Percentiles rank a stretch among this genome's conserved stretches.
These are phyloP conservation scores for Lepisosteus oculatus DNA, from an alignment of 2,113 vertebrate species.

Conservation along the genomic window DNA sequence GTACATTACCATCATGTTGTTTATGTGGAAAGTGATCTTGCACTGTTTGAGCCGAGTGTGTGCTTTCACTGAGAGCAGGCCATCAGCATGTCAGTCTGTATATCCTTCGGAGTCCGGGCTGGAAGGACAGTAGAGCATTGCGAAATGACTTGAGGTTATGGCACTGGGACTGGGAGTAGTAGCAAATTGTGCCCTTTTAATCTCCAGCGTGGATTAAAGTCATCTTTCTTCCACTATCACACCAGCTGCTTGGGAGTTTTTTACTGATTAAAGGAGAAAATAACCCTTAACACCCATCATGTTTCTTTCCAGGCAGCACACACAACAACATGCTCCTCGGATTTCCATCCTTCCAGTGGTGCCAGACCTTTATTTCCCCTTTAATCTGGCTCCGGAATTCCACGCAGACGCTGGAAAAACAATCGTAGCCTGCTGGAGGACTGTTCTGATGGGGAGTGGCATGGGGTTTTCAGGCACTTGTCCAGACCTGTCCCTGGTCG, in stretches of 20 bases:
- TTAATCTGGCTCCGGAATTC: too few species aligned
- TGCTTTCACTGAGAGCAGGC: too few species aligned
- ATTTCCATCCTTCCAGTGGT: not conserved
- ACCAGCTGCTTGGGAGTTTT: slow-evolving; percentile 27
- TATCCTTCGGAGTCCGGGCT: too few species aligned
- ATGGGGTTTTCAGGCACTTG: too few species aligned
- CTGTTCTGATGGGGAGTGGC: too few species aligned
- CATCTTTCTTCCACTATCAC: slow-evolving; percentile 4
- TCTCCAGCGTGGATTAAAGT: slow-evolving; percentile 29
- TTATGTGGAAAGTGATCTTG: too few species aligned
- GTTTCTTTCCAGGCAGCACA: slow-evolving; percentile 15
- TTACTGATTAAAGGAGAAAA: slow-evolving; percentile 11
- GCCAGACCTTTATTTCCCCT: too few species aligned
- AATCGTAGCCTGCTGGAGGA: not conserved
- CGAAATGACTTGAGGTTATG: not conserved
- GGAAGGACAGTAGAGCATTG: not conserved
- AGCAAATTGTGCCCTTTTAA: slow-evolving; percentile 21
- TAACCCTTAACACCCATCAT: not conserved
- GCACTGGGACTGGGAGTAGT: slow-evolving; percentile 26
- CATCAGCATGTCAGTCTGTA: too few species aligned
- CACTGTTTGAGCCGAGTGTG: too few species aligned
- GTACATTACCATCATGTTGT: too few species aligned
- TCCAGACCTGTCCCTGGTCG: too few species aligned
- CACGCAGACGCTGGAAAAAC: too few species aligned
- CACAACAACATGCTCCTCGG: not conserved